Percentiles rank a stretch among this genome's conserved stretches.
These are phyloP conservation scores for Acanthosepion lycidas DNA, from an alignment of 2,888 invertebrate species.

Conservation along the genomic window DNA sequence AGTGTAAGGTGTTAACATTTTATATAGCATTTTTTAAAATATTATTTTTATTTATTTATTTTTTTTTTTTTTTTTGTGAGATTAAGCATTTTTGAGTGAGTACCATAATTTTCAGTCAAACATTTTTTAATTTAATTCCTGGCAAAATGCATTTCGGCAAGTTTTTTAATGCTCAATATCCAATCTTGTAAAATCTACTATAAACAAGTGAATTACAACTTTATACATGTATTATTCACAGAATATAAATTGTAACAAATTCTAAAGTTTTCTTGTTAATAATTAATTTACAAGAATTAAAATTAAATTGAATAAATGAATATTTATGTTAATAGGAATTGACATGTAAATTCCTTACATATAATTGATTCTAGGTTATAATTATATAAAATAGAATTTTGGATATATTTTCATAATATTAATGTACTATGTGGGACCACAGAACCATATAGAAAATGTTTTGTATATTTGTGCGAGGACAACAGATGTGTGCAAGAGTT, in stretches of 20 bases:
- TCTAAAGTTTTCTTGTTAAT: no score
- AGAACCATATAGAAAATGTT: constrained; percentile 15
- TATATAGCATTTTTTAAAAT: neutral
- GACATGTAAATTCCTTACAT: neutral
- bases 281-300: no score
- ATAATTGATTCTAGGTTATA: neutral
- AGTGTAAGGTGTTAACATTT: no score
- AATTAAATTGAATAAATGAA: no score
- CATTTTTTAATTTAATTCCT: neutral
- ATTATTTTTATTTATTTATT: neutral
- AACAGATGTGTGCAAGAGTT: neutral
- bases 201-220: neutral
- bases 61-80: neutral
- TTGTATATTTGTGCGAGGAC: constrained; percentile 33
- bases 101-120: neutral
- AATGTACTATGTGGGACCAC: neutral
- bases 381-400: neutral
- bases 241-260: neutral
- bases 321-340: no score
- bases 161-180: neutral
- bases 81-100: neutral
- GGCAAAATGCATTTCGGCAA: neutral
- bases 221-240: neutral
- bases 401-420: neutral
- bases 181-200: neutral